Base-by-base conservation (phyloP, 2,888 invertebrate species). In the Biston stratarius region DNA sequence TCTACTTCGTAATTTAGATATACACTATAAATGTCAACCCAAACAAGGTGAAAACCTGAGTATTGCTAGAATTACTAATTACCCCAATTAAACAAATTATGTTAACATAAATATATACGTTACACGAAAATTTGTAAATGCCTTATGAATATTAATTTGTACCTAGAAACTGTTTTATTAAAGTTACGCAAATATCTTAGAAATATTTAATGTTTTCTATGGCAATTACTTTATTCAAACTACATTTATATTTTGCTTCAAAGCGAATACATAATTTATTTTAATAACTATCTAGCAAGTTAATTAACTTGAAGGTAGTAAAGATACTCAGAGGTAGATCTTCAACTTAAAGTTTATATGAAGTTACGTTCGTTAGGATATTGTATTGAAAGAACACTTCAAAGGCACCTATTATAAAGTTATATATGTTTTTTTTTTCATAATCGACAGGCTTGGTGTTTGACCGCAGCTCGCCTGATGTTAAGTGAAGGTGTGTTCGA, bases 61-160 rank as follows among this genome's bases (percentile, higher is more conserved):
- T 55, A 62, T 59, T 63, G 59, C 59, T 53, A 59, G 33, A 45
- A 53, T 60, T 67, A 59, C 47, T 59, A 62, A 61, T 52, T n/a
- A 53, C 52, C 49, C 40, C 53, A 59, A 60, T 63, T 63, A 67
- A 55, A 42, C 33, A 38, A 58, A 62, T 62, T 52, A 62, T 51
- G 40, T 56, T 56, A 15, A 34, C 40, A 42, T 53, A 49, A 59
- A 15, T 34, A 56, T 47, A 47, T 60, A 65, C 57, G 61, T 61
- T 51, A 66, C 56, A 45, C 49, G 61, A 48, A 58, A 44, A 59
- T 63, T 44, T 59, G 63, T 60, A 12, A 55, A 49, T 44, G 49
- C 59, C 55, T 59, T 60, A 63, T 55, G 33, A 49, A 63, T 67
- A 63, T 59, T 63, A 60, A 60, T 63, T 34, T 44, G 45, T 36